Percentiles rank a stretch among this genome's conserved stretches.
These are phyloP conservation scores for Zosterops hypoxanthus DNA, from an alignment of 2,113 vertebrate genomes.

Conservation along the genomic window DNA sequence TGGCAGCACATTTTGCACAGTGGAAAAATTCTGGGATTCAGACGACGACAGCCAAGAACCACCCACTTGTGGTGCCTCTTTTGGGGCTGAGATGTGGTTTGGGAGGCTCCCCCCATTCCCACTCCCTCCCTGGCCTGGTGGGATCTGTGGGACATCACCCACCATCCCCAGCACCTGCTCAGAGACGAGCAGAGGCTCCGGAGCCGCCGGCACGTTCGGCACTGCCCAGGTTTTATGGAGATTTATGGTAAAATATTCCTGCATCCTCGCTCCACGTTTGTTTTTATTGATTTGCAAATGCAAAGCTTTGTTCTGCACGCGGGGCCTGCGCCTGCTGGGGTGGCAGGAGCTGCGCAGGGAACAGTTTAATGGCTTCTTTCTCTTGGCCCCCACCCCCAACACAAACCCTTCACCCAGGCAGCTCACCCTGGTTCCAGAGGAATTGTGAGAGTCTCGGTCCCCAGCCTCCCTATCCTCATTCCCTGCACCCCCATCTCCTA, in stretches of 20 bases:
- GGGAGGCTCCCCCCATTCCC: background rate
- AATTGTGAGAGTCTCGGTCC: background rate
- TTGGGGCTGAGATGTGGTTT: background rate
- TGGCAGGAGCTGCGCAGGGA: conserved; percentile 27
- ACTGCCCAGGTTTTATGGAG: conserved; percentile 42
- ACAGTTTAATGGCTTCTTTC: background rate
- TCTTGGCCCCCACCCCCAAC: background rate
- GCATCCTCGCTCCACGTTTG: conserved; percentile 52
- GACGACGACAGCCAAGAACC: rapidly evolving
- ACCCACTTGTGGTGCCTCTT: background rate
- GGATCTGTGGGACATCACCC: background rate
- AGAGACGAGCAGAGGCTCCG: rapidly evolving
- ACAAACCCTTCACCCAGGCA: background rate
- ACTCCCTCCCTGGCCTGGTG: background rate
- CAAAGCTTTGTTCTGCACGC: conserved; percentile 66
- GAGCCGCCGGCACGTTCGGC: background rate
- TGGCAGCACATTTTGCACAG: background rate
- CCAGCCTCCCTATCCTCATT: background rate
- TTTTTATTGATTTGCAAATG: conserved; percentile 79
- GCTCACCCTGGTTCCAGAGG: background rate
- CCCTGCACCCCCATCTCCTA: background rate
- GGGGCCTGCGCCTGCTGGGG: conserved; percentile 26
- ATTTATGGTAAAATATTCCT: conserved; percentile 71
- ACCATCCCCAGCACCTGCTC: background rate
- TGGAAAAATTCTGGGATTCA: background rate